phyloP scores from a whole-genome alignment of 2,797 vertebrate species.

The Eospalax fontanierii region DNA sequence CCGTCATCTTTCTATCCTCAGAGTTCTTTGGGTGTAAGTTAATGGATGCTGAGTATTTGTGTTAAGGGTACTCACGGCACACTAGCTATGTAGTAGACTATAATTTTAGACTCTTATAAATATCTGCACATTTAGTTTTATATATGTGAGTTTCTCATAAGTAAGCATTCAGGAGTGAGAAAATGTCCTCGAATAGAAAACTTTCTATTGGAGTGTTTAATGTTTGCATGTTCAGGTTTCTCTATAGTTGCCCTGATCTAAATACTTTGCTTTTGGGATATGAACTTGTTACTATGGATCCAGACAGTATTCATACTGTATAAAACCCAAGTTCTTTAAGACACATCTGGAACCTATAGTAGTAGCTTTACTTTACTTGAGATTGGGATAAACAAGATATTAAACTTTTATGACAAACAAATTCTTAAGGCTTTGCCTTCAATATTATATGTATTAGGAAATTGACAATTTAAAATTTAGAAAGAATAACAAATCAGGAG shows the following conservation, averaged over 20 bases:
- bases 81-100: background rate
- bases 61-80: background rate
- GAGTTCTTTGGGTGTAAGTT: background rate
- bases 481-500: slow-evolving; percentile 36
- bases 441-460: slow-evolving; percentile 45
- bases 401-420: slow-evolving; percentile 32
- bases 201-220: background rate
- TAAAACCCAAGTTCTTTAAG: slow-evolving; percentile 32
- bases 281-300: background rate
- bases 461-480: slow-evolving; percentile 57
- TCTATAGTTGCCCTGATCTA: background rate
- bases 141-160: background rate
- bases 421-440: slow-evolving; percentile 56
- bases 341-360: background rate
- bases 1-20: background rate
- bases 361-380: slow-evolving; percentile 57
- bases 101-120: background rate
- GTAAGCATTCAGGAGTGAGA: background rate
- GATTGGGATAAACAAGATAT: slow-evolving; percentile 54
- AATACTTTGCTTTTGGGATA: background rate
- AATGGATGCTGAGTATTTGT: too few relatives aligned
- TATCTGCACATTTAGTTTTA: background rate
- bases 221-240: background rate
- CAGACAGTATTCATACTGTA: background rate
- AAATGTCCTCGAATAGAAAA: background rate